Evolutionary conservation across 2,888 invertebrate genomes (phyloP).

Genomic region (Drosophila seclusa): DNA sequence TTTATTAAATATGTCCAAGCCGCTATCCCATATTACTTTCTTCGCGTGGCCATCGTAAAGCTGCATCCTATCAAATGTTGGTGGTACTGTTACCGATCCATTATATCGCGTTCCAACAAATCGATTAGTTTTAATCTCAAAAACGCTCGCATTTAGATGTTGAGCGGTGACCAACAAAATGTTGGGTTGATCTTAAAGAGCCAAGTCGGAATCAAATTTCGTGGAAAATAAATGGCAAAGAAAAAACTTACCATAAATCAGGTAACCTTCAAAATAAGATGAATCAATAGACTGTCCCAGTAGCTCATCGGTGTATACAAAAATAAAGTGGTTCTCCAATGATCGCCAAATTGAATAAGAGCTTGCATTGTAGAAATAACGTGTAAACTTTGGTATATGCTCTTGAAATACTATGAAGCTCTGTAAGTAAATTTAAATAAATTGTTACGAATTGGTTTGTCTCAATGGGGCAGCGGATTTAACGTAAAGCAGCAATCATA

Average conservation of each 20-base stretch:
- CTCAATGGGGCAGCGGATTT: background rate
- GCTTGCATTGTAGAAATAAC: conserved; percentile 71
- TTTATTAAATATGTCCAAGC: conserved; percentile 50
- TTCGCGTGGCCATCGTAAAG: conserved; percentile 55
- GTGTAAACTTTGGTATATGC: conserved; percentile 73
- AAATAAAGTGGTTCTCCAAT: conserved; percentile 67
- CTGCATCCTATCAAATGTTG: conserved; percentile 57
- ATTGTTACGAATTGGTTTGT: background rate
- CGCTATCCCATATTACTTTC: conserved; percentile 32
- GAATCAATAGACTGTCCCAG: conserved; percentile 7
- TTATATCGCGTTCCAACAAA: conserved; percentile 71
- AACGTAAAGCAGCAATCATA: too few species aligned
- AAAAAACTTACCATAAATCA: conserved; percentile 68
- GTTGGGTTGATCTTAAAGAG: conserved; percentile 76
- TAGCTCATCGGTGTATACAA: conserved; percentile 65
- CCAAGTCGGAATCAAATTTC: background rate
- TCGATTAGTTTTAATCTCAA: conserved; percentile 77
- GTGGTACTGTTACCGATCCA: conserved; percentile 38
- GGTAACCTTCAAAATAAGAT: conserved; percentile 48
- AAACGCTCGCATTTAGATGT: conserved; percentile 55
- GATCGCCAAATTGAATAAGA: conserved; percentile 76
- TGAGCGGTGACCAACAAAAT: conserved; percentile 71
- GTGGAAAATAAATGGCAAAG: background rate
- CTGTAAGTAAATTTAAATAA: conserved; percentile 34
- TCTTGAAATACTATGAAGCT: conserved; percentile 78